phyloP scores from a whole-genome alignment of 2,113 vertebrate genomes.

The Peucedramus taeniatus region DNA sequence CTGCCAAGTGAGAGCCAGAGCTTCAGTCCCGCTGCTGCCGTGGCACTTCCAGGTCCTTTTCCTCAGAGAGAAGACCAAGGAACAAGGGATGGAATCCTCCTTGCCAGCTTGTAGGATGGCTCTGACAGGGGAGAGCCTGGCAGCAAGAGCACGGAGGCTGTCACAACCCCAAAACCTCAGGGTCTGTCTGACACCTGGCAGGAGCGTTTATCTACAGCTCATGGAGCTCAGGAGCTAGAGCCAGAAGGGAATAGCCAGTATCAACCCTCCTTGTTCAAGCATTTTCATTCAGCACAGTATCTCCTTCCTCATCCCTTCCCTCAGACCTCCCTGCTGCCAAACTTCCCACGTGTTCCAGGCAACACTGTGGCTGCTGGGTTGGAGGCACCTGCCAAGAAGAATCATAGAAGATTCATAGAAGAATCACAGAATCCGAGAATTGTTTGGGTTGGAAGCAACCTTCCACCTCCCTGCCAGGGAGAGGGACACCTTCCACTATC shows the following conservation, averaged over 20 bases:
- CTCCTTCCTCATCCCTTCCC: neutral
- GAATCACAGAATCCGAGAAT: neutral
- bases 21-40: neutral
- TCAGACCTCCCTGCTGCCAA: neutral
- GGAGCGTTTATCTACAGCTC: neutral
- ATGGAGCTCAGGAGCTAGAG: neutral
- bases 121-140: neutral
- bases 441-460: neutral
- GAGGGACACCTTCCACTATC: neutral
- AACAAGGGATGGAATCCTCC: neutral
- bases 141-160: neutral
- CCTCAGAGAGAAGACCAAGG: neutral
- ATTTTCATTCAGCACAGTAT: neutral
- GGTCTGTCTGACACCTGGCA: neutral
- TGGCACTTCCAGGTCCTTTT: neutral
- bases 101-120: neutral
- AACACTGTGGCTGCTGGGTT: neutral
- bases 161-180: neutral
- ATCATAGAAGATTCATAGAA: neutral
- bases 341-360: neutral
- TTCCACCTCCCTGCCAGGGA: neutral
- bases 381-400: neutral
- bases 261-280: neutral
- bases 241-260: neutral
- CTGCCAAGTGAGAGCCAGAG: neutral